These are phyloP conservation scores for Bilobella aurantiaca DNA, from an alignment of 1,140 invertebrate species.

Conservation along the genomic window DNA sequence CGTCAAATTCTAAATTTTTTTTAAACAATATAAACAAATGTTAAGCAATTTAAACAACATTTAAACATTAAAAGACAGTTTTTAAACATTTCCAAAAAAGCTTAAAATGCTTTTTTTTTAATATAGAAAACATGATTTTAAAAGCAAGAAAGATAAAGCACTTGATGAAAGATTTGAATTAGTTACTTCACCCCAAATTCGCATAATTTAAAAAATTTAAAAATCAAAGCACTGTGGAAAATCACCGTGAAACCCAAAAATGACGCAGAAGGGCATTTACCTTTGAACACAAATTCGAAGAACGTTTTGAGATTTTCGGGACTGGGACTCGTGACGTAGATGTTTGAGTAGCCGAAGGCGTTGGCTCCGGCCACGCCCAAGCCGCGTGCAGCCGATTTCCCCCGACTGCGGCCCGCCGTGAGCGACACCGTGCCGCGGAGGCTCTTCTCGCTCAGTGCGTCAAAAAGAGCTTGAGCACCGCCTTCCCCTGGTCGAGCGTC, in stretches of 20 bases:
- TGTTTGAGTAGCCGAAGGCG: slow-evolving; percentile 87
- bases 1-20: slow-evolving; percentile 75
- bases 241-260: too few species aligned
- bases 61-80: too few species aligned
- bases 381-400: slow-evolving; percentile 96
- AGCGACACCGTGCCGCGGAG: slow-evolving; percentile 80
- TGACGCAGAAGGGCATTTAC: too few species aligned
- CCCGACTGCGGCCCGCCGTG: slow-evolving; percentile 90
- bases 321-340: slow-evolving; percentile 95
- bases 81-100: too few species aligned
- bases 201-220: too few species aligned
- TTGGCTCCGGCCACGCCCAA: slow-evolving; percentile 76
- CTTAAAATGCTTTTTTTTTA: too few species aligned
- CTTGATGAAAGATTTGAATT: too few species aligned
- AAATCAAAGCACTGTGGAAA: too few species aligned
- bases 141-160: too few species aligned
- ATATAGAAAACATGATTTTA: too few species aligned
- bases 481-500: slow-evolving; percentile 88
- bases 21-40: slow-evolving; percentile 1
- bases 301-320: slow-evolving; percentile 97
- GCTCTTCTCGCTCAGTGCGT: slow-evolving; percentile 87
- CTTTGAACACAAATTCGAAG: slow-evolving; percentile 97
- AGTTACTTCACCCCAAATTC: too few species aligned
- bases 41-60: too few species aligned
- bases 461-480: slow-evolving; percentile 86